Conservation (phyloP, 2,888 invertebrate genomes). For the Pseudoips prasinana region DNA sequence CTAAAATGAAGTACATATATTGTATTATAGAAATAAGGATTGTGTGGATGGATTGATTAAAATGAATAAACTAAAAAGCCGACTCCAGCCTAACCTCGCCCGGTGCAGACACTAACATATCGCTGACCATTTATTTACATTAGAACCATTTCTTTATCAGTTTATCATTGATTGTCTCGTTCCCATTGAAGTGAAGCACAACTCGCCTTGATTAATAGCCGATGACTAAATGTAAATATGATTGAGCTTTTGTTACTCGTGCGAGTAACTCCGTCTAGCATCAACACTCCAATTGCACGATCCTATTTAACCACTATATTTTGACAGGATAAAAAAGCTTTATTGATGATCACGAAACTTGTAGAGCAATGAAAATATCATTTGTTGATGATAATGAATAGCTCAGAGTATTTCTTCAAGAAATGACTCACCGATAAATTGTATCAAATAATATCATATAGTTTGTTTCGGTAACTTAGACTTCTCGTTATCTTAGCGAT, state of each 20-base stretch:
- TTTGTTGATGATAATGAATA: slow-evolving; percentile 32
- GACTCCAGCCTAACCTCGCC: slow-evolving; percentile 38
- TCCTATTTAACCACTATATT: slow-evolving; percentile 32
- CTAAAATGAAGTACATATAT: no score
- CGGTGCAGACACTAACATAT: slow-evolving; percentile 67
- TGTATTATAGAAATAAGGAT: no score
- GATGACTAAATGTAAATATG: slow-evolving; percentile 72
- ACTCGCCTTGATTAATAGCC: slow-evolving; percentile 64
- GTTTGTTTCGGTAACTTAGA: no score
- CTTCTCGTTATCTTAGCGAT: no score
- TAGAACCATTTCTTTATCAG: slow-evolving; percentile 78
- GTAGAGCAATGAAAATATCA: slow-evolving; percentile 39
- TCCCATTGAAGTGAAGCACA: slow-evolving; percentile 56
- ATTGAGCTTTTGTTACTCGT: slow-evolving; percentile 61
- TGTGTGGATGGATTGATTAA: no score
- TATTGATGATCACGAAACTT: slow-evolving; percentile 33
- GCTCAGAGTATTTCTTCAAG: slow-evolving; percentile 29
- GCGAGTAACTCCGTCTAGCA: slow-evolving; percentile 42
- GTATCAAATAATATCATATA: no score
- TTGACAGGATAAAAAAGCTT: slow-evolving; percentile 45
- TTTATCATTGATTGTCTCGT: slow-evolving; percentile 75
- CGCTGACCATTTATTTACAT: slow-evolving; percentile 78
- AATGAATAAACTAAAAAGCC: slow-evolving; percentile 19
- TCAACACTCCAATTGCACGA: slow-evolving; percentile 41
- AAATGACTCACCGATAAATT: slow-evolving; percentile 25